phyloP scores from a whole-genome alignment of 2,797 vertebrate species.

The Cynopterus sphinx region DNA sequence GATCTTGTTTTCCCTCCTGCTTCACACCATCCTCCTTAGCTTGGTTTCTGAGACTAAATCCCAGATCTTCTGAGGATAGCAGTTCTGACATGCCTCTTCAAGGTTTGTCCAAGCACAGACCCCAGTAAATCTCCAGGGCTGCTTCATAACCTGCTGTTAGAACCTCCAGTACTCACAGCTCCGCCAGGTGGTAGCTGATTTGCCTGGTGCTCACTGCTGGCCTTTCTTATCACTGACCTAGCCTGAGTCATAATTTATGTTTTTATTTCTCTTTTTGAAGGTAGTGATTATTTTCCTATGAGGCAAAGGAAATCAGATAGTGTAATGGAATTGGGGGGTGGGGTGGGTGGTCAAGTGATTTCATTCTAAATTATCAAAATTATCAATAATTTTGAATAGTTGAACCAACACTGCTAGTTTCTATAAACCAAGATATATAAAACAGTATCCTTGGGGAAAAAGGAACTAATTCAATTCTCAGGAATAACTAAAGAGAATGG shows the following conservation, averaged over 20 bases:
- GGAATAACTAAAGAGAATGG: not conserved
- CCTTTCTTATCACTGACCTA: no score
- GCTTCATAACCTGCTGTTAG: not conserved
- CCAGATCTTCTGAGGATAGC: not conserved
- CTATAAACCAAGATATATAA: not conserved
- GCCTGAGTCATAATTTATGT: accelerated
- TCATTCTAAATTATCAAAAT: not conserved
- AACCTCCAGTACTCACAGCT: not conserved
- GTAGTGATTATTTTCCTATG: not conserved
- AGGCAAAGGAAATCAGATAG: not conserved
- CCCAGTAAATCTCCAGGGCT: not conserved
- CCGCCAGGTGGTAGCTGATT: not conserved
- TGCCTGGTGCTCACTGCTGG: not conserved
- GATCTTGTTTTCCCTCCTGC: not conserved
- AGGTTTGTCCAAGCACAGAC: not conserved
- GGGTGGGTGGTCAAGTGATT: not conserved
- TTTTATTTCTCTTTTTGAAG: not conserved
- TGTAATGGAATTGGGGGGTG: no score
- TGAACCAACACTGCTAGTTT: not conserved
- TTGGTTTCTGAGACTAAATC: not conserved
- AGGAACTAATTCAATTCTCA: not conserved
- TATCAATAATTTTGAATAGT: not conserved
- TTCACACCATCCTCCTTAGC: not conserved
- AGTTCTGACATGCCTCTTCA: not conserved
- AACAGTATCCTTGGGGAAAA: not conserved